phyloP scores from a whole-genome alignment of 2,113 vertebrate species.

The Pelobates fuscus region DNA sequence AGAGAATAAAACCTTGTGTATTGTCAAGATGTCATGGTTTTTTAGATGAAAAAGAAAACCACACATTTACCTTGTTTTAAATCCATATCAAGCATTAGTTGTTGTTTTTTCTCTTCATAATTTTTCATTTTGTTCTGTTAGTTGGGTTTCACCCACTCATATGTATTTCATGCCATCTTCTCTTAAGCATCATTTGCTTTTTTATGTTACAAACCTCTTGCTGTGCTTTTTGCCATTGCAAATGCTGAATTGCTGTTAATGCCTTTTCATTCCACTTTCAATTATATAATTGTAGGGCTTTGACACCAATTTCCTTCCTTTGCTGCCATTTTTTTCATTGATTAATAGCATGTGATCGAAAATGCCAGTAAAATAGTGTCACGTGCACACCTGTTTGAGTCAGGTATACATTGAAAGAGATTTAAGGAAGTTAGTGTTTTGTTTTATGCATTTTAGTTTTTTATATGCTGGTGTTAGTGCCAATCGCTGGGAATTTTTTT shows the following conservation, averaged over 20 bases:
- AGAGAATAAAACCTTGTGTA: too few species aligned
- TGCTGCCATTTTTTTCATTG: neutral
- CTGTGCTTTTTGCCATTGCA: constrained; percentile 2
- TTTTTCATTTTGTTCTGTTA: too few species aligned
- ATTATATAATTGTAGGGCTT: neutral
- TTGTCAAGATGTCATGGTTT: too few species aligned
- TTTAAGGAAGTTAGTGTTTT: neutral
- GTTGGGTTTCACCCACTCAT: too few species aligned
- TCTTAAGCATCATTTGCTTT: neutral
- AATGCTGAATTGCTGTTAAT: neutral
- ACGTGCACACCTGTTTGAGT: neutral
- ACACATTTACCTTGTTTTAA: too few species aligned
- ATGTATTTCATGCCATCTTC: too few species aligned
- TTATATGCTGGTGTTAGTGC: constrained; percentile 18
- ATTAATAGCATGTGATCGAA: neutral
- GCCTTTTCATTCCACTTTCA: neutral
- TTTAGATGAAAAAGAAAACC: too few species aligned
- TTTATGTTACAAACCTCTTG: neutral
- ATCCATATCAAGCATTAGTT: too few species aligned
- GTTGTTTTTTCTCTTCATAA: too few species aligned
- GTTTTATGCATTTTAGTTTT: neutral
- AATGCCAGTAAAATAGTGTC: neutral
- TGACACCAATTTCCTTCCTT: neutral
- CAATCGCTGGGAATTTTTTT: neutral
- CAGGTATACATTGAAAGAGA: neutral